Base-by-base conservation (phyloP, 1,140 invertebrate genomes). In the Lysiphlebus fabarum region DNA sequence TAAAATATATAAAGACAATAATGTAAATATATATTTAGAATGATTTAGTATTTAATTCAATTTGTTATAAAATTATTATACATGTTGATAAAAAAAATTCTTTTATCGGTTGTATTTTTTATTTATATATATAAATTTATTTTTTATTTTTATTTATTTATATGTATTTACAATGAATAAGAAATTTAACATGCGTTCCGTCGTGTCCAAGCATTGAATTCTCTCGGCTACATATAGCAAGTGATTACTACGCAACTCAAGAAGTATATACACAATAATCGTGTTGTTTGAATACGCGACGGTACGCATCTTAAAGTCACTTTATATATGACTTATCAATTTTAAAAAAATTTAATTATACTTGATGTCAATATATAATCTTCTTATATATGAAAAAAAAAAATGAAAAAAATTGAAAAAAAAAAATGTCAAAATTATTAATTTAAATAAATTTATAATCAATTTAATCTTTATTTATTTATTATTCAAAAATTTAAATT, bases 111-210 rank as follows among this genome's bases (percentile, higher is more conserved):
- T n/a, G 9, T 37, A 26, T 12, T 38, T 10, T 38, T 17, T 55
- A 17, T n/a, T 26, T 26, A 26, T 26, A 2, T 26, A 33, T 55
- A 26, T 41, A 1, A 5, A 26, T 2, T 6, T 41, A 42, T 17
- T 49, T 26, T 58, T 26, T 54, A 47, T 34, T 42, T 43, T 44
- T 57, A 33, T 45, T n/a, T n/a, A n/a, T n/a, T n/a, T n/a, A 14
- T 43, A 55, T 38, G n/a, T n/a, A 37, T 40, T 33, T 56, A 53
- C 12, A 33, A 43, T 55, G 64, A 65, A 55, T 55, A 59, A 58
- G 48, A 50, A 57, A 62, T 56, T 65, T 65, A 61, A 65, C 64
- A 65, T 65, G 64, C 64, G 61, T 62, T 56, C 57, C 64, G 58
- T 43, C 59, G 51, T 64, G 56, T 61, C 58, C 56, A 42, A n/a